Evolutionary conservation across 2,888 invertebrate species (phyloP), one percentile per base, ranked within the genome.

Genomic region (Cinara cedri): DNA sequence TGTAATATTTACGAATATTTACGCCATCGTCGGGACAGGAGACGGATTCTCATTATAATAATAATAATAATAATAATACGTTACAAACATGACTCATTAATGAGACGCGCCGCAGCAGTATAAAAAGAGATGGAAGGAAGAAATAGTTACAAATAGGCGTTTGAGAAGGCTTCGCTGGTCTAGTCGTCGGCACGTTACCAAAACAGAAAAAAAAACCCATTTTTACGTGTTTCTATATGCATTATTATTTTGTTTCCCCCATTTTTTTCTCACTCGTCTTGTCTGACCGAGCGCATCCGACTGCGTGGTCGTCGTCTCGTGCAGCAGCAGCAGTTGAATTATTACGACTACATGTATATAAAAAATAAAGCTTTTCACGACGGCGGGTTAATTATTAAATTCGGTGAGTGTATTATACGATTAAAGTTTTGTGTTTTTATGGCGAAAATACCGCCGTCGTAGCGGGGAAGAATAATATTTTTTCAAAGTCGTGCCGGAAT

Each of bases 21-120:
- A 68, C 34, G 54, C 54, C 54, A 34, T 19, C 70, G 10, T 11
- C 13, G 26, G 19, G 60, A 26, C 14, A 26, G 60, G 26, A 16
- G 9, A n/a, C 11, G 8, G 26, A 19, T 63, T 51, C 65, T 75
- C 75, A 54, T 75, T 75, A 34, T 34, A 34, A 34, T 34, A 34
- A 34, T 34, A 34, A 34, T 34, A 34, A 34, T 34, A n/a, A n/a
- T n/a, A n/a, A n/a, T n/a, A n/a, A n/a, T n/a, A 66, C 46, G 57
- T 57, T 68, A 76, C 66, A 44, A 76, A 76, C 75, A 76, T 68
- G 34, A 68, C 68, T 76, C 76, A 68, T 76, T 76, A 76, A 76
- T 57, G 68, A 66, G 3, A 14, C 24, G 26, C 46, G 49, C 16
- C 62, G 42, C 74, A 21, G 74, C 51, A 57, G 75, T 65, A 68